These are phyloP conservation scores for Anthoscopus minutus DNA, from an alignment of 2,113 vertebrate species.

Conservation along the genomic window DNA sequence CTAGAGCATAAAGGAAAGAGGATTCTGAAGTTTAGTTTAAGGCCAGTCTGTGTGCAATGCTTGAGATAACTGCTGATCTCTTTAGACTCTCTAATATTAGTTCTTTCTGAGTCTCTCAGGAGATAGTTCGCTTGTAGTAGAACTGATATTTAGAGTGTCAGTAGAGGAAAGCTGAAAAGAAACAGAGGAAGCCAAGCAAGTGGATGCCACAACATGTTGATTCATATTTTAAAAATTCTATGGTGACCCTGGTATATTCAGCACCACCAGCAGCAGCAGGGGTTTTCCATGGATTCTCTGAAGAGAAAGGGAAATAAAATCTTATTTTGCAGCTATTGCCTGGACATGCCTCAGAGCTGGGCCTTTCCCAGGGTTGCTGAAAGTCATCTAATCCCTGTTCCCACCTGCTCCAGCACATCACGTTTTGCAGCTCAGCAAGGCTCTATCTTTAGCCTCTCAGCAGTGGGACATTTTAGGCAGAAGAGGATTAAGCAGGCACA, in stretches of 20 bases:
- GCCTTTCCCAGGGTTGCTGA: neutral
- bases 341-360: neutral
- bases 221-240: neutral
- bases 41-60: neutral
- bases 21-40: neutral
- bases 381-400: slow-evolving; percentile 4
- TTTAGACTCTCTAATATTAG: neutral
- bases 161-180: neutral
- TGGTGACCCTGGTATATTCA: neutral
- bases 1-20: neutral
- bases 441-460: slow-evolving; percentile 31
- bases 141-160: neutral
- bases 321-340: neutral
- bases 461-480: neutral
- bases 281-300: neutral
- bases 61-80: neutral
- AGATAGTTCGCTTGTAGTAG: neutral
- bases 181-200: neutral
- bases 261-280: neutral
- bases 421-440: neutral
- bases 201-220: neutral
- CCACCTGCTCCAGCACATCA: neutral
- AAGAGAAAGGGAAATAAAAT: neutral
- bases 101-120: neutral
- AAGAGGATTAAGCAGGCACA: slow-evolving; percentile 9